Evolutionary conservation across 2,797 vertebrate species (phyloP), one percentile per base, ranked within the genome.

Genomic region (Synaphobranchus kaupii): DNA sequence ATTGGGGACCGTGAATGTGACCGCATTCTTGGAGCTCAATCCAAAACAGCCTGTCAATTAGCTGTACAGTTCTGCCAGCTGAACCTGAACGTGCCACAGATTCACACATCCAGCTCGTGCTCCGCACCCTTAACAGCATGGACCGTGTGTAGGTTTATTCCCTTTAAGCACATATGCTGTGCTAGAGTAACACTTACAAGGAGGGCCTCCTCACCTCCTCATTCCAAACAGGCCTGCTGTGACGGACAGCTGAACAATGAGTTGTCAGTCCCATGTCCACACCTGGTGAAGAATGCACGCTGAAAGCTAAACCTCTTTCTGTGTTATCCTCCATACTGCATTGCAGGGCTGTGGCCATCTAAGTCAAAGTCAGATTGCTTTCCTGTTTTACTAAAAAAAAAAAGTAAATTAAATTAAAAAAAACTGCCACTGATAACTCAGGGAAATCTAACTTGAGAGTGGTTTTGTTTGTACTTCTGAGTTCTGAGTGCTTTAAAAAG

Each of bases 21-120:
- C 94, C 92, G 94, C 89, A 90, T 94, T 94, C 94, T 91, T 90
- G 89, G 88, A 89, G 91, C 92, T 91, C 90, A 84, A 60, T 93
- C 93, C 93, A 90, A 93, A 93, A 86, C 94, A 94, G 93, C 91
- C 93, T 95, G 94, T 96, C 95, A 96, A 95, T 96, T 96, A 95
- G 92, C 92, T 87, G 84, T 93, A 92, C 92, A 91, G 93, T 95
- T 95, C 91, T 91, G 90, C 90, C 80, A 82, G 73, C 73, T 44
- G 13, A 76, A 76, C 73, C 85, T 58, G 87, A 85, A 88, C 92
- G 93, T 94, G 91, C 73, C 13, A 94, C 93, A 86, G 84, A 90
- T 86, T 89, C 87, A 88, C 87, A 87, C 86, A 82, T 73, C 84
- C 56, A 22, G 20, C 73, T 76, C 73, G 6, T 22, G 22, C 34